Percentiles rank a stretch among this genome's conserved stretches.
Evolutionary conservation across 2,113 vertebrate genomes (phyloP).

Genomic region (Bos indicus): DNA sequence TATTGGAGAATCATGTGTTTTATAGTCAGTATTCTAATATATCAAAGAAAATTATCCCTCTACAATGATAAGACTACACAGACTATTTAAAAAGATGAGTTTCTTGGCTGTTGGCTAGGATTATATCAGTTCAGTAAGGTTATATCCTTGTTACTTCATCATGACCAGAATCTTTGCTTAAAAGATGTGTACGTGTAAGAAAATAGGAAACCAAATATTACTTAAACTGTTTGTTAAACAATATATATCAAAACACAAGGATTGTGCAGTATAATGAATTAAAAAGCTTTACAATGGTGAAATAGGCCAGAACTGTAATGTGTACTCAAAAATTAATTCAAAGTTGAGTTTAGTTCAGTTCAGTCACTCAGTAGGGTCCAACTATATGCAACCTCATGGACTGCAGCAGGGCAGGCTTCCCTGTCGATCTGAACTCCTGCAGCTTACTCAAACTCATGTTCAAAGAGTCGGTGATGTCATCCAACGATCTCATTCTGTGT

Average conservation of each 20-base stretch:
- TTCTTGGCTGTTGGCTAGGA: not conserved
- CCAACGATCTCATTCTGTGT: not conserved
- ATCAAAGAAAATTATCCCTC: not conserved
- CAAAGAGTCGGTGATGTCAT: not conserved
- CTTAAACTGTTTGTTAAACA: not conserved
- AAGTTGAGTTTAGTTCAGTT: not conserved
- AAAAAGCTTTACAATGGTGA: not conserved
- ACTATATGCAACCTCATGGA: not conserved
- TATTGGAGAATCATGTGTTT: not conserved
- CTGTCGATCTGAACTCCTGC: not conserved
- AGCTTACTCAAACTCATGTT: not conserved
- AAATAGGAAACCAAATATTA: not conserved
- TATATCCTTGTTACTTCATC: not conserved
- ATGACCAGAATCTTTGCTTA: not conserved
- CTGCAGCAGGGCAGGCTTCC: not conserved
- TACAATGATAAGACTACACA: not conserved
- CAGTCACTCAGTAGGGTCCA: not conserved
- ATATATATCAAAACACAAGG: not conserved
- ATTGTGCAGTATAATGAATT: not conserved
- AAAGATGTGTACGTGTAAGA: not conserved
- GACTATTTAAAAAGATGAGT: not conserved
- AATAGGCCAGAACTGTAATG: not conserved
- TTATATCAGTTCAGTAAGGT: not conserved
- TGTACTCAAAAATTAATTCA: not conserved
- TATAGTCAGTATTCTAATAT: not conserved